Base-by-base conservation (phyloP, 2,888 invertebrate species). In the Pollenia griseotomentosa region DNA sequence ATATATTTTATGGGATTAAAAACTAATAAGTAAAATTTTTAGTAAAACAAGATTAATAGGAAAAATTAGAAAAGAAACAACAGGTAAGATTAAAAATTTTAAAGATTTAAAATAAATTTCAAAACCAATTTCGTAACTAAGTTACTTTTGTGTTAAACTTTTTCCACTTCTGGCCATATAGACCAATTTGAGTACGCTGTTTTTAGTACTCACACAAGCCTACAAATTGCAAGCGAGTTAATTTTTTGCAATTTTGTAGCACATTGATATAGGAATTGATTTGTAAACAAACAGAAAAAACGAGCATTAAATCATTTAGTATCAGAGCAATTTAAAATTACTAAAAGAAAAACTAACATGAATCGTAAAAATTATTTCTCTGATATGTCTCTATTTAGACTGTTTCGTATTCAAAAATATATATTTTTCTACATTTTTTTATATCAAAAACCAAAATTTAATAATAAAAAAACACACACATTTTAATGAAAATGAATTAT, bases 401-500 rank as follows among this genome's bases (percentile, higher is more conserved):
- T 33, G 33, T 33, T 40, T 42, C 11, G 16, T 42, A 12, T 53
- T 53, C 19, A 55, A 55, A 16, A 42, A 12, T 23, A 71, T 4
- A 44, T 19, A n/a, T 23, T 23, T 33, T 33, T 33, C 70, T 40
- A 53, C 16, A 40, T 12, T 6, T 16, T 40, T 40, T 70, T 40
- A 3, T 12, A 40, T 40, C 16, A 53, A 68, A 33, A 51, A 11
- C 10, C 12, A 71, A 40, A 42, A 79, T 10, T 1, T 42, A 65
- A 81, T 83, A 51, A 78, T 83, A 89, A 85, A 88, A 88, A 53
- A 40, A 51, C 23, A 6, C 59, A 55, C 16, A 71, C 2, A 11
- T 57, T 77, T 74, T 40, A 55, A 40, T 12, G 19, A 19, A 3
- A 11, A 66, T 78, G 57, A 57, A 75, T 70, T 65, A 33, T 11